Base-by-base conservation (phyloP, 2,888 invertebrate species). In the Pseudeuparius sepicola region DNA sequence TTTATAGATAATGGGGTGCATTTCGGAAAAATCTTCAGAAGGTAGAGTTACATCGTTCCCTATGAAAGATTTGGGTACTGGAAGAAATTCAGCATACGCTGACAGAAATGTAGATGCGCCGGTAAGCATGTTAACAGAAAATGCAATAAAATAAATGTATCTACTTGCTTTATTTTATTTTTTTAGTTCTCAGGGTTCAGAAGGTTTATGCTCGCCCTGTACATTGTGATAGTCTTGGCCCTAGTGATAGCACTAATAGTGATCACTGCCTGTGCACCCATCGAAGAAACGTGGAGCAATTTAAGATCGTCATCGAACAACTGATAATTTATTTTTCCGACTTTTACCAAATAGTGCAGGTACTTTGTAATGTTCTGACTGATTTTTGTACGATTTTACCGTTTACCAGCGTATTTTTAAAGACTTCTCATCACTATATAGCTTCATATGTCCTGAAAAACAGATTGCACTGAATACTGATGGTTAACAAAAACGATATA, bases 21-120 rank as follows among this genome's bases (percentile, higher is more conserved):
- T 78, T 13, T 78, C 85, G 9, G 87, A 87, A 52, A 75, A 72
- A 41, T 75, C 78, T 38, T 74, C 73, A 49, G 71, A 72, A 42
- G 78, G 79, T 33, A 71, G 83, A 39, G 75, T 84, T 16, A 82
- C 82, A 52, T 72, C 84, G 4, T 85, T 87, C 67, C 86, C 86
- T 15, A 83, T 88, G 85, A 84, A 84, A 55, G 86, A 88, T 55
- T 69, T 82, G 64, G 69, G 78, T 55, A 72, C 72, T 26, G 73
- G 73, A 39, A 63, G 71, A 42, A 66, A 61, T 48, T 65, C 70
- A 10, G 70, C 73, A 45, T 74, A 78, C 47, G 67, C 75, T 43
- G 84, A 85, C 56, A 66, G 78, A 43, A 77, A 73, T 55, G 70
- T 75, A 44, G 87, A 87, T 59, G 80, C 85, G 24, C 82, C 87